A percentile compares a stretch with the other conserved stretches of the same genome.
Evolutionary conservation across 2,113 vertebrate genomes (phyloP).

Genomic region (Eulemur rufifrons): DNA sequence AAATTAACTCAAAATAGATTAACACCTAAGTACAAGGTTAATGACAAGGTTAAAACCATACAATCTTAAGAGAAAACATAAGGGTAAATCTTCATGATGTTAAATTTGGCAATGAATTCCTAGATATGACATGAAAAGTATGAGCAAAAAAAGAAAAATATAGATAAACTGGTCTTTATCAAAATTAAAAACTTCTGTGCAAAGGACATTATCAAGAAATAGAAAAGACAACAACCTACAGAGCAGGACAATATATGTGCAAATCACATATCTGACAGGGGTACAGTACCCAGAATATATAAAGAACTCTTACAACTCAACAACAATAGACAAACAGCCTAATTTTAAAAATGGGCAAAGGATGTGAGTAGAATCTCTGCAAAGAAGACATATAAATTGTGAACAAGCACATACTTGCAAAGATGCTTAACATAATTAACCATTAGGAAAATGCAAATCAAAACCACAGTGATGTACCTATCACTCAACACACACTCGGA

Average conservation of each 20-base stretch:
- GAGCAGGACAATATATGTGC: neutral
- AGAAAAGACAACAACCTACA: neutral
- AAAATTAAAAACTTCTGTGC: neutral
- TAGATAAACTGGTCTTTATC: neutral
- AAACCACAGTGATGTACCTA: conserved; percentile 2
- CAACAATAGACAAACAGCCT: neutral
- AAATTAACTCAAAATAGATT: neutral
- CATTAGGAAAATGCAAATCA: neutral
- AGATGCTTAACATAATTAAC: neutral
- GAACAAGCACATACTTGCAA: neutral
- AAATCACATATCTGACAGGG: neutral
- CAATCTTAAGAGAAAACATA: neutral
- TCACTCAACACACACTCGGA: neutral
- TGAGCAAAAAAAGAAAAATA: neutral
- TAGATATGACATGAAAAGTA: neutral
- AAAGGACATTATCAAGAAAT: neutral
- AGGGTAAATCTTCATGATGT: neutral
- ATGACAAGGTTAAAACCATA: neutral
- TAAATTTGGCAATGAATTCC: neutral
- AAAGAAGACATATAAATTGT: neutral
- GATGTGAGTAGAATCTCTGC: neutral
- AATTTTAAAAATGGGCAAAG: neutral
- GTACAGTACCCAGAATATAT: neutral
- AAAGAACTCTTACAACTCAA: neutral
- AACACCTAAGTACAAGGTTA: neutral